These are phyloP conservation scores for Tinea semifulvella DNA, from an alignment of 2,888 invertebrate genomes.

Conservation along the genomic window DNA sequence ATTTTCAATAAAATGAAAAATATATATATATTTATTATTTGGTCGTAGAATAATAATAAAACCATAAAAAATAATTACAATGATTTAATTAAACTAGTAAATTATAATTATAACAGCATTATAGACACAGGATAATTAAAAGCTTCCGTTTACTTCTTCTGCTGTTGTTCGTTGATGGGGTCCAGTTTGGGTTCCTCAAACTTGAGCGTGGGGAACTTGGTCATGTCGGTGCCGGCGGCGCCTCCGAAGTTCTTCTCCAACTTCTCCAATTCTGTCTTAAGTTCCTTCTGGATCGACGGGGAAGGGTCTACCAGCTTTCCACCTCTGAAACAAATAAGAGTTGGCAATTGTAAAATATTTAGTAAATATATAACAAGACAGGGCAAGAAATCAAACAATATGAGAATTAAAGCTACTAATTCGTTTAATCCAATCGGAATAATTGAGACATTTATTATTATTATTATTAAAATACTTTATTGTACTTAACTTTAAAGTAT, in stretches of 20 bases:
- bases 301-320: slow-evolving; percentile 86
- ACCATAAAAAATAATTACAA: slow-evolving; percentile 25
- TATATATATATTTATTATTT: too few species aligned
- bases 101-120: slow-evolving; percentile 9
- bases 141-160: slow-evolving; percentile 45
- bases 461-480: too few species aligned
- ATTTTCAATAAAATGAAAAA: too few species aligned
- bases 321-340: slow-evolving; percentile 62
- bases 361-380: not conserved
- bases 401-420: too few species aligned
- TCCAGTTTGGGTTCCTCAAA: slow-evolving; percentile 79
- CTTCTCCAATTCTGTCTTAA: slow-evolving; percentile 82
- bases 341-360: not conserved
- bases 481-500: too few species aligned
- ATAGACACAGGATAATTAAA: slow-evolving; percentile 7
- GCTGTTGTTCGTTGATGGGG: slow-evolving; percentile 64
- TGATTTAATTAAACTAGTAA: slow-evolving; percentile 26
- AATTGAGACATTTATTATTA: too few species aligned
- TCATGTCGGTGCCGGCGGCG: slow-evolving; percentile 82
- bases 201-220: slow-evolving; percentile 86
- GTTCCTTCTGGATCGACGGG: slow-evolving; percentile 77
- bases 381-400: not conserved
- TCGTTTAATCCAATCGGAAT: too few species aligned
- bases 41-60: slow-evolving; percentile 18
- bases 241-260: slow-evolving; percentile 82